These are phyloP conservation scores for Mirza zaza DNA, from an alignment of 2,113 vertebrate genomes.

Conservation along the genomic window DNA sequence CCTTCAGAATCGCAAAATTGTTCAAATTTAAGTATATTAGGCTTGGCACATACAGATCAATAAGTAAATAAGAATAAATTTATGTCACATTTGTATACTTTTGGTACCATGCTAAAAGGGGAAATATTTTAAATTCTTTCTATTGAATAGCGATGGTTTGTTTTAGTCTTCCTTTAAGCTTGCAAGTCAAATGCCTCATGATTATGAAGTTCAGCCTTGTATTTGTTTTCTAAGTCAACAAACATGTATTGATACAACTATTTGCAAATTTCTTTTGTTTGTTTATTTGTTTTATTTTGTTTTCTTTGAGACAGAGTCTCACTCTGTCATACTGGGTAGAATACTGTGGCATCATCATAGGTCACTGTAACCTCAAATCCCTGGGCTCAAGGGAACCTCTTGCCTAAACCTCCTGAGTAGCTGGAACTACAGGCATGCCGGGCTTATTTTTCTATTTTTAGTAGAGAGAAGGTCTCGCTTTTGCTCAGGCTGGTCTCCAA, in stretches of 20 bases:
- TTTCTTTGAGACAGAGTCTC: no score
- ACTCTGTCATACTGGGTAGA: no score
- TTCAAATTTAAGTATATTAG: background rate
- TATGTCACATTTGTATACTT: background rate
- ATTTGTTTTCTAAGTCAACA: background rate
- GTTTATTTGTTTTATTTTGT: no score
- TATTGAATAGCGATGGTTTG: background rate
- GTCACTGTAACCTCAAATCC: no score
- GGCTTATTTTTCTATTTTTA: no score
- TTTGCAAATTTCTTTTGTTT: background rate
- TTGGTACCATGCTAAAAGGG: background rate
- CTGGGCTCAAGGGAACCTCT: no score
- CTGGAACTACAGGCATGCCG: no score
- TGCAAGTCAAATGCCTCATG: background rate
- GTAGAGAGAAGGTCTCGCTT: no score
- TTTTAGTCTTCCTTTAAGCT: background rate
- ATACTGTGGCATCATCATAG: no score
- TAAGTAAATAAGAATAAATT: background rate
- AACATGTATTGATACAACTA: background rate
- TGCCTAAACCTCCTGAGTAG: no score
- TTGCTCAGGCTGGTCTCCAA: no score
- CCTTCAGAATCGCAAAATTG: background rate
- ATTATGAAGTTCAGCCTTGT: background rate
- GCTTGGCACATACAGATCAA: background rate
- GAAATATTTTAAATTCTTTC: background rate